Evolutionary conservation across 2,888 invertebrate genomes (phyloP), one percentile per base, ranked within the genome.

Genomic region (Dolichopus griseipennis): DNA sequence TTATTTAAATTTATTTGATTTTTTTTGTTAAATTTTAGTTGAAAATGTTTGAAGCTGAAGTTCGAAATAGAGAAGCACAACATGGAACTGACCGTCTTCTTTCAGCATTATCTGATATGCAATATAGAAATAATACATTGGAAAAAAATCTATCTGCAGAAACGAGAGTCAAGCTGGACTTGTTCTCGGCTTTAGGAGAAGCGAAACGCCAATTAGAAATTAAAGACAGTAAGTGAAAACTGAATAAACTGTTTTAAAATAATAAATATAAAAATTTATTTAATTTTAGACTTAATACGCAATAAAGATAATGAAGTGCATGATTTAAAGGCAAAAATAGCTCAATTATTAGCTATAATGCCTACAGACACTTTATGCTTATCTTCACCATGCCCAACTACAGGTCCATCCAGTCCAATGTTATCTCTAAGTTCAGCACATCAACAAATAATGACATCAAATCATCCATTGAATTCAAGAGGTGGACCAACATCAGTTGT

Each of bases 111-210:
- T 86, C 87, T 66, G 89, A 90, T 72, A 86, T 96, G 84, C 92
- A 93, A 82, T 95, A 97, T 79, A 93, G 95, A 79, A 95, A 94
- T 79, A 83, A 88, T 75, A 95, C 95, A 79, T 86, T 98, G 75
- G 96, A 98, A 84, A 91, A 92, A 78, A 93, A 93, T 77, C 87
- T 99, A 74, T 95, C 94, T 72, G 94, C 96, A 65, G 98, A 99
- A 85, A 99, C 97, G 74, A 88, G 97, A 76, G 91, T 98, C 83
- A 99, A 99, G 84, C 88, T 97, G 76, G 98, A 99, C 84, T 88
- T 99, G 77, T 96, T 98, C 83, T 94, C 95, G 72, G 97, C 97
- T 72, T 88, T 98, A 67, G 97, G 97, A 61, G 97, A 95, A 80
- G 95, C 94, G 73, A 95, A 95, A 82, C 86, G 95, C 68, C 91